Percentiles rank a stretch among this genome's conserved stretches.
These are phyloP conservation scores for Mesorhabditis spiculigera DNA, from an alignment of 2,888 invertebrate genomes.

Conservation along the genomic window DNA sequence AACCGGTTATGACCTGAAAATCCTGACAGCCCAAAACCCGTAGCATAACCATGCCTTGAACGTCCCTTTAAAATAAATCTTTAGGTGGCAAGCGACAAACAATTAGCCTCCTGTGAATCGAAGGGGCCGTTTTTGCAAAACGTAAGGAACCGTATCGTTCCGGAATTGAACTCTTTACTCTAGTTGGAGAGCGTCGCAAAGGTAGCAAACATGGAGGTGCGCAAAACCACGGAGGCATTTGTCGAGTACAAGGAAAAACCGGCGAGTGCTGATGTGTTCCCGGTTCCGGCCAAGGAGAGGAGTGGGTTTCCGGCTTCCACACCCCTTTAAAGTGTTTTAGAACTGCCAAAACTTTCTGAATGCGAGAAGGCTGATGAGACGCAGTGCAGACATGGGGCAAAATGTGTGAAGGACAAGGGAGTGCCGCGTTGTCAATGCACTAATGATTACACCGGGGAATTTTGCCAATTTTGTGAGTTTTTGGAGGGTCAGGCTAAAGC, in stretches of 20 bases:
- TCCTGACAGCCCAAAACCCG: too few relatives aligned
- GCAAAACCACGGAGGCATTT: neutral
- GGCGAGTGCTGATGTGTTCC: neutral
- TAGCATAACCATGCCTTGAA: too few relatives aligned
- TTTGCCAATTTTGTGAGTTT: conserved; percentile 49
- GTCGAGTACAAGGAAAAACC: neutral
- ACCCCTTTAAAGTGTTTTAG: neutral
- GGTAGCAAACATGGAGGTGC: neutral
- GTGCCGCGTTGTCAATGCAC: conserved; percentile 31
- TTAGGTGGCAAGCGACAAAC: too few relatives aligned
- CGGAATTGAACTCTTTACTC: too few relatives aligned
- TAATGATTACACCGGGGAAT: conserved; percentile 41
- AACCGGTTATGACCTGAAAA: too few relatives aligned
- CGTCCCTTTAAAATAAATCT: too few relatives aligned
- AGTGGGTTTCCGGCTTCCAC: neutral
- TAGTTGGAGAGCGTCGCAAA: neutral
- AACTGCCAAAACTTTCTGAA: neutral
- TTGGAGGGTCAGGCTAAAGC: neutral
- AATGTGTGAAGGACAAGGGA: conserved; percentile 19
- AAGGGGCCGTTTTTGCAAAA: too few relatives aligned
- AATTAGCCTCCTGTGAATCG: too few relatives aligned
- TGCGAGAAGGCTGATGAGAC: conserved; percentile 32
- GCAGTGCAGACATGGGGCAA: conserved; percentile 36
- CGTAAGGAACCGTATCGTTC: too few relatives aligned
- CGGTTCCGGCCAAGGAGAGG: neutral